Percentiles rank a stretch among this genome's conserved stretches.
phyloP scores from a whole-genome alignment of 1,140 invertebrate genomes.

The Ruditapes philippinarum region DNA sequence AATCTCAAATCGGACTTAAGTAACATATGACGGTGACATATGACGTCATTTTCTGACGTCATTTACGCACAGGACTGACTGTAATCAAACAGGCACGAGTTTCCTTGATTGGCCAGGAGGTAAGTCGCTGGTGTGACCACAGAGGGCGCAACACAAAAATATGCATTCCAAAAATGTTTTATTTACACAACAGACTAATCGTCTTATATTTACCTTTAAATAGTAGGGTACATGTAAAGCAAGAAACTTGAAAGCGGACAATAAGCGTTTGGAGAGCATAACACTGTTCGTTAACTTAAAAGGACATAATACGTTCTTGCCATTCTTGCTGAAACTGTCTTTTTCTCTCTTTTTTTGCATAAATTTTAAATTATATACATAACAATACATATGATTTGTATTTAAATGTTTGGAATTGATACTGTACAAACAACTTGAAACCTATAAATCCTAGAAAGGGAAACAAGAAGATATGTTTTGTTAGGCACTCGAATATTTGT shows the following conservation, averaged over 20 bases:
- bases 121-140: slow-evolving; percentile 69
- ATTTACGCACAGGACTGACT: too few relatives aligned
- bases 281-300: slow-evolving; percentile 30
- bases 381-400: too few relatives aligned
- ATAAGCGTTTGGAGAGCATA: slow-evolving; percentile 30
- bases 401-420: too few relatives aligned
- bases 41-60: too few relatives aligned
- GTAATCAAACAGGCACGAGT: neutral
- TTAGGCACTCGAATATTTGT: too few relatives aligned
- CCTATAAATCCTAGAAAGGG: too few relatives aligned
- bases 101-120: slow-evolving; percentile 22
- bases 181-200: neutral
- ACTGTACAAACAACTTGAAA: too few relatives aligned
- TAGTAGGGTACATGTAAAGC: slow-evolving; percentile 37
- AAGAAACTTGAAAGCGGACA: slow-evolving; percentile 41
- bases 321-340: slow-evolving; percentile 47
- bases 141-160: slow-evolving; percentile 36
- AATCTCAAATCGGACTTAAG: too few relatives aligned
- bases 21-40: too few relatives aligned
- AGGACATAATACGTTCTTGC: neutral
- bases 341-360: too few relatives aligned
- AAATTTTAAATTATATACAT: too few relatives aligned
- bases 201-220: neutral
- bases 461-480: too few relatives aligned
- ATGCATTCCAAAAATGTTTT: slow-evolving; percentile 31